Conservation (phyloP, 2,113 vertebrate genomes). For the Ciconia stormi region DNA sequence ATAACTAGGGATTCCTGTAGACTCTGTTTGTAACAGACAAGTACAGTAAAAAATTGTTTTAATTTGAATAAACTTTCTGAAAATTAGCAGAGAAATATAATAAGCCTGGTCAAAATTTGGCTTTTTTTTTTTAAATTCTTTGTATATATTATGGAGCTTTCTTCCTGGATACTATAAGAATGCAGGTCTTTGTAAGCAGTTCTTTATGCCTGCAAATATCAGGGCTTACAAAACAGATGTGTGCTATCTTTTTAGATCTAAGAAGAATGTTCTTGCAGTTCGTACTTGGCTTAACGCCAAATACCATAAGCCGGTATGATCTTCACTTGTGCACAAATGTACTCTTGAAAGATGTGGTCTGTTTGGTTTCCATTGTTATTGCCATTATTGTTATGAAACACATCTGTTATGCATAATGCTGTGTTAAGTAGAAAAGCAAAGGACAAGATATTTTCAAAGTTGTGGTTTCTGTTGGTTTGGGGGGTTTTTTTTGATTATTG, state of each 20-base stretch:
- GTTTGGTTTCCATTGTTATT: neutral
- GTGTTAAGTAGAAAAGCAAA: neutral
- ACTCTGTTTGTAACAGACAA: neutral
- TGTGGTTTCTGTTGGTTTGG: neutral
- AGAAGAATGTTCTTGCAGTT: neutral
- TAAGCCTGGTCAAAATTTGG: neutral
- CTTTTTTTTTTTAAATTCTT: neutral
- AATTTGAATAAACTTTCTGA: neutral
- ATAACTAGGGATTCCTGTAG: neutral
- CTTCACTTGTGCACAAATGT: neutral
- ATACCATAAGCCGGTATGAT: neutral
- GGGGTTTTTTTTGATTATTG: neutral
- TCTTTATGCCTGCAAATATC: neutral
- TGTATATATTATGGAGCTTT: neutral
- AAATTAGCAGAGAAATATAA: neutral
- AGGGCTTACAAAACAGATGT: conserved; percentile 15
- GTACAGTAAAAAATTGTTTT: neutral
- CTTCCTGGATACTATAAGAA: neutral
- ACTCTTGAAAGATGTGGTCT: neutral
- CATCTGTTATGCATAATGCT: neutral
- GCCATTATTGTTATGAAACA: neutral
- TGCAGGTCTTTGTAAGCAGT: neutral
- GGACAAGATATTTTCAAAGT: neutral
- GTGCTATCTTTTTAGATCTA: neutral
- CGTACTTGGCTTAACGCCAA: neutral